These are phyloP conservation scores for Conger conger DNA, from an alignment of 2,113 vertebrate species.

Conservation along the genomic window DNA sequence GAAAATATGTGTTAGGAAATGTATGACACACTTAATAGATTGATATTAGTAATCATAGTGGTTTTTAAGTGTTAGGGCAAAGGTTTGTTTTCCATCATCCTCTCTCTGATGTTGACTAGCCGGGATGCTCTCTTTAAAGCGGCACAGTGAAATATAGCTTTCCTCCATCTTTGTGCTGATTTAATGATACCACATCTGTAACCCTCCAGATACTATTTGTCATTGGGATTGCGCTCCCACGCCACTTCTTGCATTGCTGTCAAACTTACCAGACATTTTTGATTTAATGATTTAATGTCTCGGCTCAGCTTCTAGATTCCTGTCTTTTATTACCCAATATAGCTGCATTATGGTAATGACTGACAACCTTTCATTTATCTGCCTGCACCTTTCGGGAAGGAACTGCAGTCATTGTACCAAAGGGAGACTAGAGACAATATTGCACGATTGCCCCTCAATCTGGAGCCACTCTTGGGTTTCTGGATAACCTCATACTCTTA, in stretches of 20 bases:
- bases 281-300: conserved; percentile 20
- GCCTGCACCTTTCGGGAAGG: background rate
- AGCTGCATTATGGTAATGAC: conserved; percentile 12
- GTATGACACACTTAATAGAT: background rate
- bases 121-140: background rate
- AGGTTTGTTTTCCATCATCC: conserved; percentile 14
- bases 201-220: conserved; percentile 17
- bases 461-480: background rate
- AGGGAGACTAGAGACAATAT: background rate
- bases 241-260: conserved; percentile 1
- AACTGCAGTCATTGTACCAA: conserved; percentile 10
- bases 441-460: background rate
- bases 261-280: conserved; percentile 12
- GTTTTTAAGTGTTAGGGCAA: background rate
- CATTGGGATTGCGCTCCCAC: conserved; percentile 14
- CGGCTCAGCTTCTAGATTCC: background rate
- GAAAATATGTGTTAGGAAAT: background rate
- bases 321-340: conserved; percentile 17
- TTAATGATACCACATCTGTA: conserved; percentile 11
- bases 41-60: background rate
- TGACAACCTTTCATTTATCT: conserved; percentile 20
- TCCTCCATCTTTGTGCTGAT: background rate
- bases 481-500: background rate
- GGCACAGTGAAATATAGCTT: background rate
- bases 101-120: conserved; percentile 12